Conservation (phyloP, 2,888 invertebrate species). For the Heliconius charithonia region DNA sequence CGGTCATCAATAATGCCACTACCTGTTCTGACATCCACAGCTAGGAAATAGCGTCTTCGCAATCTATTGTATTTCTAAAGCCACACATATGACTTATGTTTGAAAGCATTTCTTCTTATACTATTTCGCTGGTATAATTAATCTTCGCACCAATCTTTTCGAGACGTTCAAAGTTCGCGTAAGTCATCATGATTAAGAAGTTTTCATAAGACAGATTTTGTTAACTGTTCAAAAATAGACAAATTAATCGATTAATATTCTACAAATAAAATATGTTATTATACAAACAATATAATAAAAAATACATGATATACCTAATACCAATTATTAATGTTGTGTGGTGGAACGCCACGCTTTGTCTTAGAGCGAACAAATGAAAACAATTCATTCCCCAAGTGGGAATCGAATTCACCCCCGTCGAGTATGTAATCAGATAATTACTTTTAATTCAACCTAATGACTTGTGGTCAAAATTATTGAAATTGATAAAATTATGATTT, state of each 20-base stretch:
- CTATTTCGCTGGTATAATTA: slow-evolving; percentile 13
- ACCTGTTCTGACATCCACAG: slow-evolving; percentile 41
- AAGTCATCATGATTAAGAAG: neutral
- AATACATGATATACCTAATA: no score
- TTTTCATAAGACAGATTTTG: neutral
- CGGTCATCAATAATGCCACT: slow-evolving; percentile 49
- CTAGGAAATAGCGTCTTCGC: slow-evolving; percentile 44
- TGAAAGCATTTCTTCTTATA: slow-evolving; percentile 17
- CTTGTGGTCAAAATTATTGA: no score
- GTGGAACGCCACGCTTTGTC: no score
- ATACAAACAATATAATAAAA: no score
- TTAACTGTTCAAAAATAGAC: neutral
- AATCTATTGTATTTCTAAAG: slow-evolving; percentile 43
- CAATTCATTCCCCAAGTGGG: neutral
- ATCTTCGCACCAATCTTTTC: neutral
- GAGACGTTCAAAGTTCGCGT: neutral
- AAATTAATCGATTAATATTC: neutral
- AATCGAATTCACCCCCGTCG: neutral
- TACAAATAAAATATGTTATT: neutral
- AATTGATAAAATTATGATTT: neutral
- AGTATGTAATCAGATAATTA: neutral
- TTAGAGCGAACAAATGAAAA: neutral
- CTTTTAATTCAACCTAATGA: no score
- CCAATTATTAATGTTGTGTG: no score
- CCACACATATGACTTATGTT: slow-evolving; percentile 24